Percentiles rank a stretch among this genome's conserved stretches.
Evolutionary conservation across 2,797 vertebrate genomes (phyloP).

Genomic region (Prionace glauca): DNA sequence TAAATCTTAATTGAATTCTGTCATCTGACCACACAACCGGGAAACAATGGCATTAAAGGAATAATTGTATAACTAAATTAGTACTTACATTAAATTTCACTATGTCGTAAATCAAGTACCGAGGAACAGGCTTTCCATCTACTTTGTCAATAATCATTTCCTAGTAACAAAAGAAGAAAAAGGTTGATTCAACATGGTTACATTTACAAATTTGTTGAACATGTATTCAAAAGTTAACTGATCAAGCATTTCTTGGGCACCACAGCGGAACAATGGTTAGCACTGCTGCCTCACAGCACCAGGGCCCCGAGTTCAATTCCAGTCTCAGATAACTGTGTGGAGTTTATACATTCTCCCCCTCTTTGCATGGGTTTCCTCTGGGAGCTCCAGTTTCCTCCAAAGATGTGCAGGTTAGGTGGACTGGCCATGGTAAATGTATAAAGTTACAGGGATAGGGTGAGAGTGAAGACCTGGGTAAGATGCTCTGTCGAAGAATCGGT

Average conservation of each 20-base stretch:
- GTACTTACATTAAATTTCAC: constrained; percentile 96
- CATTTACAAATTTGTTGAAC: not conserved
- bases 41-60: not conserved
- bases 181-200: not conserved
- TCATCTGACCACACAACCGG: not conserved
- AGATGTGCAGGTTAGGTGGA: too few species aligned
- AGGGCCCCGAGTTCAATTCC: too few species aligned
- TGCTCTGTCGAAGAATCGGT: too few species aligned
- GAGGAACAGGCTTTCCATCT: constrained; percentile 87
- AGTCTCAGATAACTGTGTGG: too few species aligned
- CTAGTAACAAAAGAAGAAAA: constrained; percentile 57
- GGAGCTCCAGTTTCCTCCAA: too few species aligned
- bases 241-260: not conserved
- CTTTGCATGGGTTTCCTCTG: too few species aligned
- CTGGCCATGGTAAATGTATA: too few species aligned
- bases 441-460: too few species aligned
- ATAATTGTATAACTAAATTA: constrained; percentile 39
- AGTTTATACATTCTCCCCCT: too few species aligned
- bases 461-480: too few species aligned
- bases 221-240: not conserved
- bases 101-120: constrained; percentile 98
- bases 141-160: constrained; percentile 99
- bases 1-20: constrained; percentile 42
- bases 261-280: too few species aligned
- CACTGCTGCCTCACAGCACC: too few species aligned